A percentile compares a stretch with the other conserved stretches of the same genome.
These are phyloP conservation scores for Hucho hucho DNA, from an alignment of 2,113 vertebrate genomes.

Conservation along the genomic window DNA sequence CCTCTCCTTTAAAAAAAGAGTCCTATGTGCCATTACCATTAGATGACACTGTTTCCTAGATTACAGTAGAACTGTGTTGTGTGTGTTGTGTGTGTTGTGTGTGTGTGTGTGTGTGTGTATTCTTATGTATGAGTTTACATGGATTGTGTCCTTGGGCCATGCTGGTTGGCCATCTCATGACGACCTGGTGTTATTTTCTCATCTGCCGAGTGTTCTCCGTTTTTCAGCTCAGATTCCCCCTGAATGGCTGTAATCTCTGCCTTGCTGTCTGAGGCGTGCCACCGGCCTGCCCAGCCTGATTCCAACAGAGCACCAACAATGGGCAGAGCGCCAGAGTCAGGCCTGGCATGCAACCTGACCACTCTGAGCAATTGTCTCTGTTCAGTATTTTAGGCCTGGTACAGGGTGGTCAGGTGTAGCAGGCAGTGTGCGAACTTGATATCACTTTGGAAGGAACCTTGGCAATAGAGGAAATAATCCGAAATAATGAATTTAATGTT, in stretches of 20 bases:
- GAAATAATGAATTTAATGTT: background rate
- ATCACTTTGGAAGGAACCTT: background rate
- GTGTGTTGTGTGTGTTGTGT: background rate
- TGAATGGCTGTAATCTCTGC: constrained; percentile 40
- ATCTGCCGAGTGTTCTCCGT: background rate
- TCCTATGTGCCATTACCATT: background rate
- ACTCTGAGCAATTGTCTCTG: background rate
- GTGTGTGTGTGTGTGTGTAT: background rate
- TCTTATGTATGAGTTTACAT: too few relatives aligned
- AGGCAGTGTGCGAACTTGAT: background rate
- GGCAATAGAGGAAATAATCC: background rate
- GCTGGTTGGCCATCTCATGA: constrained; percentile 6
- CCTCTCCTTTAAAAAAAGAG: background rate
- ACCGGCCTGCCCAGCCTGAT: background rate
- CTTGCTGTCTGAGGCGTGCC: background rate
- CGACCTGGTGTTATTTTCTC: background rate
- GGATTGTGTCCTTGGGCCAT: background rate
- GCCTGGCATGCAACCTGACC: background rate
- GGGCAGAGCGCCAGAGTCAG: background rate
- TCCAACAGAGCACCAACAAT: background rate
- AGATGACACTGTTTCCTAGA: background rate
- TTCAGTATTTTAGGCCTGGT: background rate
- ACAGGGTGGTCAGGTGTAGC: background rate
- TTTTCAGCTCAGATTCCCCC: constrained; percentile 24
- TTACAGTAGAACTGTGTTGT: background rate